These are phyloP conservation scores for Myodes glareolus DNA, from an alignment of 2,113 vertebrate species.

Conservation along the genomic window DNA sequence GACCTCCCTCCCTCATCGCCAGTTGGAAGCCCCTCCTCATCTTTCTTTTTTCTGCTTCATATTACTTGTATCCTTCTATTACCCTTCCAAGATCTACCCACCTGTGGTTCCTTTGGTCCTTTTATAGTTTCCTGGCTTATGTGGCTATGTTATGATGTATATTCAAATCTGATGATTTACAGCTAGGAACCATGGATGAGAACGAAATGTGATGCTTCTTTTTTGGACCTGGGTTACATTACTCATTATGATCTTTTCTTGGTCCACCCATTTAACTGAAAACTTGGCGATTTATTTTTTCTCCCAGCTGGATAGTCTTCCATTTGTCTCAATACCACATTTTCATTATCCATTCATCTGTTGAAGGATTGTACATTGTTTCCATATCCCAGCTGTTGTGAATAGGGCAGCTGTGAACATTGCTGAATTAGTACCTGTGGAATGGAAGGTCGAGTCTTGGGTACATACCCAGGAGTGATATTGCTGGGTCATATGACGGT, in stretches of 20 bases:
- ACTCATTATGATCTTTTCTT: not conserved
- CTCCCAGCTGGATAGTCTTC: not conserved
- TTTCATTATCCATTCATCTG: not conserved
- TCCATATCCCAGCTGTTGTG: not conserved
- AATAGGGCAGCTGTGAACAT: not conserved
- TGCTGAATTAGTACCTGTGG: not conserved
- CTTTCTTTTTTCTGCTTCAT: not conserved
- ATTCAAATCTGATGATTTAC: not conserved
- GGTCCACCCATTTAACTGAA: not conserved
- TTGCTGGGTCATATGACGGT: rapidly evolving
- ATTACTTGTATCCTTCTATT: not conserved
- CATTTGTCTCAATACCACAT: not conserved
- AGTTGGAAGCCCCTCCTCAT: not conserved
- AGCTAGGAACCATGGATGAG: not conserved
- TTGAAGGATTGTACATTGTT: not conserved
- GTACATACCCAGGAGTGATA: not conserved
- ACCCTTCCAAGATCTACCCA: not conserved
- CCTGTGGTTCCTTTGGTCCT: not conserved
- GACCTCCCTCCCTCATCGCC: not conserved
- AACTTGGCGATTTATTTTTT: not conserved
- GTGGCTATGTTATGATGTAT: not conserved
- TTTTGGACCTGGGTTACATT: not conserved
- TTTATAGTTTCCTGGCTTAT: not conserved
- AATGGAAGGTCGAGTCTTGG: not conserved
- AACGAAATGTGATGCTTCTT: not conserved